Evolutionary conservation across 1,140 invertebrate species (phyloP), one percentile per base, ranked within the genome.

Genomic region (Orussus abietinus): DNA sequence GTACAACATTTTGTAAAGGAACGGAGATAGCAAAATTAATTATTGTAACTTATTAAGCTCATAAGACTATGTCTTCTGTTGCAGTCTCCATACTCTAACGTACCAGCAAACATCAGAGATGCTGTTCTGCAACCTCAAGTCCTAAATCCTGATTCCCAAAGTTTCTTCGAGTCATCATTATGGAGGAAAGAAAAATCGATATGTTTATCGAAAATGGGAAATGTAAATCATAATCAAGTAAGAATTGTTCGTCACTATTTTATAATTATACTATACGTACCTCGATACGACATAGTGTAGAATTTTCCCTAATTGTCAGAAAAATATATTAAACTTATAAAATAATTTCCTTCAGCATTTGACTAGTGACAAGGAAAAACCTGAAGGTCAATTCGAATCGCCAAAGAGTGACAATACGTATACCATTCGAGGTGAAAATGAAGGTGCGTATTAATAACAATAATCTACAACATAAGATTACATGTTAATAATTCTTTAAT

Each of bases 101-200:
- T 58, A 6, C 50, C 57, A 21, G 5, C 29, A 0, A 26, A 42
- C 3, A 42, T 64, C 15, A 60, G 51, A 36, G 30, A 40, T 0
- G 50, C 61, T 2, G 44, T 66, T 29, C 25, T 52, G 0, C 56
- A 59, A 13, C 56, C 46, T 6, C 53, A 55, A 21, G 17, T 57
- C 22, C 44, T 64, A 14, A 58, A 64, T 40, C 10, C 48, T 2
- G 41, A 55, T 12, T 35, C 56, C 6, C 28, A 47, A 39, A 56
- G 34, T 13, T 60, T 62, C n/a, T 63, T 64, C 21, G 64, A 63
- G 38, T 36, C 60, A 2, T 62, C 58, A 10, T 40, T 63, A 7
- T 66, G 64, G 64, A 51, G 40, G 29, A 63, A 58, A 26, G 64
- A 66, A 28, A 58, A 62, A 31, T 34, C 45, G 30, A 63, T 64